phyloP scores from a whole-genome alignment of 2,888 invertebrate genomes.

The Fragum sueziense region DNA sequence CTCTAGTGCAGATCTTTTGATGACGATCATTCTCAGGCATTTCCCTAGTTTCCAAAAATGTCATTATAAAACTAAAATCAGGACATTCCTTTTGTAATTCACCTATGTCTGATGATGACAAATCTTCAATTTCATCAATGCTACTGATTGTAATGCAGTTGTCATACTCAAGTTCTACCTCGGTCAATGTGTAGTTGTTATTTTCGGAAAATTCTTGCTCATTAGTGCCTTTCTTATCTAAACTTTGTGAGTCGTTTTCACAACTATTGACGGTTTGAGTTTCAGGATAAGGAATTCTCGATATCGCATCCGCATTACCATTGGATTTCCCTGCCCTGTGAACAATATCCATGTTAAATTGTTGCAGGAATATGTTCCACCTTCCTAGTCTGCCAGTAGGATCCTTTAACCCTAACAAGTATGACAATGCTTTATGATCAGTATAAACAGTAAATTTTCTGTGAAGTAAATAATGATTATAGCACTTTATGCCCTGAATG shows the following conservation, averaged over 20 bases:
- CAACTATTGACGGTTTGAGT: background rate
- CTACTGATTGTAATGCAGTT: background rate
- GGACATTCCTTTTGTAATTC: conserved; percentile 9
- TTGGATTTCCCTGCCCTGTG: conserved; percentile 33
- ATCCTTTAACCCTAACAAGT: conserved; percentile 39
- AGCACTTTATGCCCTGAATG: conserved; percentile 41
- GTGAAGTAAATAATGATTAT: conserved; percentile 46
- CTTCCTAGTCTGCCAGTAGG: conserved; percentile 45
- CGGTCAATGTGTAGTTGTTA: background rate
- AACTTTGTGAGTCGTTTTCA: too few species aligned
- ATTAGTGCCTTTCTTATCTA: background rate
- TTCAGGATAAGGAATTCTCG: conserved; percentile 18
- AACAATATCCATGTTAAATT: conserved; percentile 29
- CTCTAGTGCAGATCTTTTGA: conserved; percentile 5
- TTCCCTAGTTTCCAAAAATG: background rate
- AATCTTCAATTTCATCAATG: background rate
- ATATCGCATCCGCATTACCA: conserved; percentile 38
- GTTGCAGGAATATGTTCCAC: too few species aligned
- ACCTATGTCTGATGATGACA: background rate
- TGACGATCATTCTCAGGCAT: conserved; percentile 5
- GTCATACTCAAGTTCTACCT: background rate
- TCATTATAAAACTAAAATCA: conserved; percentile 4
- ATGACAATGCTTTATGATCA: conserved; percentile 62
- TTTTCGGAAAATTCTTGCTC: background rate
- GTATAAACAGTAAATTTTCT: conserved; percentile 51